phyloP scores from a whole-genome alignment of 37 sponge, comb jelly and placozoan species.

The Cliona cf. orientalis region DNA sequence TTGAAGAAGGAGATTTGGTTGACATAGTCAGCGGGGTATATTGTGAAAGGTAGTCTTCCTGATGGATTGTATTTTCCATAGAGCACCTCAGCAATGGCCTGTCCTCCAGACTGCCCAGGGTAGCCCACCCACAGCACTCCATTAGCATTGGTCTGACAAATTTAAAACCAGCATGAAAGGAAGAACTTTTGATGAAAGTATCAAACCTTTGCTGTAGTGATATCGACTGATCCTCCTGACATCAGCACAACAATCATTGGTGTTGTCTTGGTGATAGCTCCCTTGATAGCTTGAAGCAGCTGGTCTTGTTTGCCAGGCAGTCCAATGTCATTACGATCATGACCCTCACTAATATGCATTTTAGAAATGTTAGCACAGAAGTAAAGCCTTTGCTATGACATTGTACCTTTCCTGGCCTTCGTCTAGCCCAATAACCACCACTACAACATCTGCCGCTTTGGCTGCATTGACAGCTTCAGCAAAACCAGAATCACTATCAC shows the following conservation, averaged over 20 bases:
- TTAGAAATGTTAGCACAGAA: too few relatives aligned
- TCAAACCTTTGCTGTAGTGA: slow-evolving; percentile 42
- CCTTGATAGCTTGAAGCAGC: slow-evolving; percentile 43
- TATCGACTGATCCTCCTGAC: slow-evolving; percentile 87
- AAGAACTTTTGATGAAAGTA: too few relatives aligned
- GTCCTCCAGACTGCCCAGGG: slow-evolving; percentile 86
- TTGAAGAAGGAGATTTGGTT: slow-evolving; percentile 70
- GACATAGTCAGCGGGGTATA: slow-evolving; percentile 83
- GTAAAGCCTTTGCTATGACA: too few relatives aligned
- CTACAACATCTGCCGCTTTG: slow-evolving; percentile 60
- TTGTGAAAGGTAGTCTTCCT: slow-evolving; percentile 82
- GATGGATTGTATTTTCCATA: slow-evolving; percentile 76
- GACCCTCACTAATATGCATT: slow-evolving; percentile 81
- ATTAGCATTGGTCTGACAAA: slow-evolving; percentile 57
- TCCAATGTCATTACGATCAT: slow-evolving; percentile 59
- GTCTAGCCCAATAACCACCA: slow-evolving; percentile 74
- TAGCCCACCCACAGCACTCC: slow-evolving; percentile 81
- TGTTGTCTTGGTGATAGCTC: slow-evolving; percentile 1
- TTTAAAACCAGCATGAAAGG: not conserved
- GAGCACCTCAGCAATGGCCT: slow-evolving; percentile 79
- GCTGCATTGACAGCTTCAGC: slow-evolving; percentile 56
- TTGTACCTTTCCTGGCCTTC: slow-evolving; percentile 60
- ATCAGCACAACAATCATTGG: slow-evolving; percentile 74
- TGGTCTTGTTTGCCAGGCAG: slow-evolving; percentile 76
- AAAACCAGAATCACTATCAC: slow-evolving; percentile 55